Conservation (phyloP, 2,888 invertebrate species). For the Caenorhabditis uteleia region DNA sequence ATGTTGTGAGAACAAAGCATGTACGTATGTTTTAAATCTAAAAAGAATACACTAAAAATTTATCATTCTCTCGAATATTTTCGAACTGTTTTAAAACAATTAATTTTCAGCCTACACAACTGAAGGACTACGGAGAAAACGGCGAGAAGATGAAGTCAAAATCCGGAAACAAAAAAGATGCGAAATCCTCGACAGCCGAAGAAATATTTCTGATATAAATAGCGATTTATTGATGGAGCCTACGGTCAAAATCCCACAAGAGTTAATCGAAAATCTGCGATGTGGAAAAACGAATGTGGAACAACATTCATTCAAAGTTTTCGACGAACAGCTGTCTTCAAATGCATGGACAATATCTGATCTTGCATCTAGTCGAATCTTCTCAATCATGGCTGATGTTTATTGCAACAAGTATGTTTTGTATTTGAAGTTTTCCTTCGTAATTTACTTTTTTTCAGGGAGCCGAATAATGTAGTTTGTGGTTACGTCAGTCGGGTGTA, state of each 20-base stretch:
- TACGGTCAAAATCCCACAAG: constrained; percentile 3
- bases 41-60: background rate
- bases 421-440: constrained; percentile 1
- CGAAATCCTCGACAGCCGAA: constrained; percentile 18
- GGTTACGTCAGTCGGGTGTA: too few species aligned
- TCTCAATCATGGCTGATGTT: constrained; percentile 16
- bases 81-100: background rate
- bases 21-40: background rate
- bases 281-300: constrained; percentile 1
- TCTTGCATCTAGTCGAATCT: constrained; percentile 6
- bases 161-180: constrained; percentile 21
- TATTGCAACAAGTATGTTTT: constrained; percentile 27
- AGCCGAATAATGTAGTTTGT: too few species aligned
- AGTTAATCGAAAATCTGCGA: constrained; percentile 5
- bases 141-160: constrained; percentile 28
- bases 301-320: background rate
- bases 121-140: constrained; percentile 14
- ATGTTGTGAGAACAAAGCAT: background rate
- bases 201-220: constrained; percentile 6
- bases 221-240: background rate
- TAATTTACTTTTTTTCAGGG: background rate
- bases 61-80: background rate
- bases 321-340: constrained; percentile 1
- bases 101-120: constrained; percentile 10
- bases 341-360: background rate